phyloP scores from a whole-genome alignment of 2,113 vertebrate species.

The Actinemys pallida region DNA sequence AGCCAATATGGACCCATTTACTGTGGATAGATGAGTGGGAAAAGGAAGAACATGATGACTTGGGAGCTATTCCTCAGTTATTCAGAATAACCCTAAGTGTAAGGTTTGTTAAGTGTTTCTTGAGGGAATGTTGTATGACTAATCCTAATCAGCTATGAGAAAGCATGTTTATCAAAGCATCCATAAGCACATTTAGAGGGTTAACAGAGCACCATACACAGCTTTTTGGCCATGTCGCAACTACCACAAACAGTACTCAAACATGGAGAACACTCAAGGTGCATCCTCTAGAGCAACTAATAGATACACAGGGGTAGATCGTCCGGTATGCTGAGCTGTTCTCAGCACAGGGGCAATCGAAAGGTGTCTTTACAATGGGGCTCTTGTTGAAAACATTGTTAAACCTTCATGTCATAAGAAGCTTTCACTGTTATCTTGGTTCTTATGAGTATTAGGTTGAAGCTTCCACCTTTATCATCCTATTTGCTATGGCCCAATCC shows the following conservation, averaged over 20 bases:
- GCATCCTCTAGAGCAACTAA: neutral
- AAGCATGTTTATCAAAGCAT: neutral
- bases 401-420: neutral
- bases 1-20: neutral
- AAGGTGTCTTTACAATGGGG: neutral
- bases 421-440: neutral
- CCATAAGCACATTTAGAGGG: neutral
- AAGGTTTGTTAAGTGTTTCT: neutral
- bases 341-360: neutral
- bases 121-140: neutral
- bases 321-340: neutral
- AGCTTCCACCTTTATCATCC: neutral
- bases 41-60: neutral
- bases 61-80: neutral
- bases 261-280: neutral
- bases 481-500: neutral
- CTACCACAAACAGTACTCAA: neutral
- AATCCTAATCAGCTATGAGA: neutral
- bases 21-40: neutral
- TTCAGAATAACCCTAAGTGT: neutral
- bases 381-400: neutral
- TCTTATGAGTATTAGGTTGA: neutral
- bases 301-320: neutral
- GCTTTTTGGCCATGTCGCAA: neutral
- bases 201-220: neutral